A percentile compares a stretch with the other conserved stretches of the same genome.
phyloP scores from a whole-genome alignment of 2,888 invertebrate genomes.

The Eurois occulta region DNA sequence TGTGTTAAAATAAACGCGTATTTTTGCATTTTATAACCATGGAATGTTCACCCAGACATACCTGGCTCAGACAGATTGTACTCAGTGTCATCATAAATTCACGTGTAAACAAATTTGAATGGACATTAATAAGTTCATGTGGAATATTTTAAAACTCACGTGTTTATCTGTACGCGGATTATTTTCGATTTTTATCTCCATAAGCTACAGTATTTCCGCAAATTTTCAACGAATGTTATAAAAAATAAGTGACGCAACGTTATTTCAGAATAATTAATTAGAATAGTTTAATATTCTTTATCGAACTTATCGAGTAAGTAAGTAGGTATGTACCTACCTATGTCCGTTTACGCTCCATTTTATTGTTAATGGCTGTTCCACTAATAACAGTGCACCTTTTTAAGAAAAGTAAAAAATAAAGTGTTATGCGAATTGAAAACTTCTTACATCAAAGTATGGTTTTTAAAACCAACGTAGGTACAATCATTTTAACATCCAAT shows the following conservation, averaged over 20 bases:
- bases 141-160: neutral
- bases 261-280: constrained; percentile 60
- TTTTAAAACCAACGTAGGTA: neutral
- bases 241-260: constrained; percentile 63
- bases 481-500: neutral
- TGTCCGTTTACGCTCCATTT: constrained; percentile 53
- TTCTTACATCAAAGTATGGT: neutral
- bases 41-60: neutral
- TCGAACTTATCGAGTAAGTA: constrained; percentile 42
- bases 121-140: neutral
- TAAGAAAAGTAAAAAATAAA: neutral
- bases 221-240: constrained; percentile 44
- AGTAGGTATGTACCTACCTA: neutral
- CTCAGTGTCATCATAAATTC: constrained; percentile 13
- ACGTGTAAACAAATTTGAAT: constrained; percentile 16
- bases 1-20: neutral
- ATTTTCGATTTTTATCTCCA: constrained; percentile 7
- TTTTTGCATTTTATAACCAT: neutral
- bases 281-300: constrained; percentile 65
- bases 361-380: constrained; percentile 37
- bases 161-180: neutral
- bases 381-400: constrained; percentile 30
- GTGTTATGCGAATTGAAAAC: neutral
- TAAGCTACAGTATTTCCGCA: constrained; percentile 44
- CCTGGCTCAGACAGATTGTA: constrained; percentile 10